Conservation (phyloP, 2,113 vertebrate species). For the Corapipo altera region DNA sequence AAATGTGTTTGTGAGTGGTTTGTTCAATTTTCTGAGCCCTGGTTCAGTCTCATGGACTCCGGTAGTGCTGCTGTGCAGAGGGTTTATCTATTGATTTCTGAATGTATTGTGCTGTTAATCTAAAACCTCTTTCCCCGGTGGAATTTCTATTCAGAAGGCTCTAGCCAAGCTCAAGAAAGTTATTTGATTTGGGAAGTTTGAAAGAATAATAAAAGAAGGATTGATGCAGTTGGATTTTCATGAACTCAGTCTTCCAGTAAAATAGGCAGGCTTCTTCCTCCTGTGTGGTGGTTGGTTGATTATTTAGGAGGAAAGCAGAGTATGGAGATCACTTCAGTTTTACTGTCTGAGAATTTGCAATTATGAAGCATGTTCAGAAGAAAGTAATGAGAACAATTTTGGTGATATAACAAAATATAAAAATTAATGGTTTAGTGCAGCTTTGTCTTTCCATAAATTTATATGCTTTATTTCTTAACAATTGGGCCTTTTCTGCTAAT, state of each 20-base stretch:
- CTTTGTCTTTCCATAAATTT: background rate
- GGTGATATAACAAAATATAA: background rate
- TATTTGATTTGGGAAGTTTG: slow-evolving; percentile 68
- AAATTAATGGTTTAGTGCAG: background rate
- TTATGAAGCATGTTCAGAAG: background rate
- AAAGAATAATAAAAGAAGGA: slow-evolving; percentile 59
- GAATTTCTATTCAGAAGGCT: slow-evolving; percentile 51
- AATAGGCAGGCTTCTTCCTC: background rate
- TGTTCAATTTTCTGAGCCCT: slow-evolving; percentile 11
- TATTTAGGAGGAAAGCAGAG: background rate
- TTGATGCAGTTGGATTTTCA: slow-evolving; percentile 68
- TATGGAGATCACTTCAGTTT: slow-evolving; percentile 29
- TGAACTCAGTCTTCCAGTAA: slow-evolving; percentile 36
- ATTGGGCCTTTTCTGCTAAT: background rate
- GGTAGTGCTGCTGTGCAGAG: background rate
- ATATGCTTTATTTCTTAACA: background rate
- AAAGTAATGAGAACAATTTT: background rate
- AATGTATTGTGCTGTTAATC: slow-evolving; percentile 62
- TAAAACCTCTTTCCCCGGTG: slow-evolving; percentile 47
- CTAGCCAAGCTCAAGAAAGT: slow-evolving; percentile 61
- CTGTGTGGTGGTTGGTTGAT: background rate
- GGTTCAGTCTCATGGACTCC: background rate
- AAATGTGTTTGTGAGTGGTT: slow-evolving; percentile 38
- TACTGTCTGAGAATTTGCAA: slow-evolving; percentile 21
- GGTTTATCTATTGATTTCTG: slow-evolving; percentile 65